Base-by-base conservation (phyloP, 2,888 invertebrate genomes). In the Automeris io region DNA sequence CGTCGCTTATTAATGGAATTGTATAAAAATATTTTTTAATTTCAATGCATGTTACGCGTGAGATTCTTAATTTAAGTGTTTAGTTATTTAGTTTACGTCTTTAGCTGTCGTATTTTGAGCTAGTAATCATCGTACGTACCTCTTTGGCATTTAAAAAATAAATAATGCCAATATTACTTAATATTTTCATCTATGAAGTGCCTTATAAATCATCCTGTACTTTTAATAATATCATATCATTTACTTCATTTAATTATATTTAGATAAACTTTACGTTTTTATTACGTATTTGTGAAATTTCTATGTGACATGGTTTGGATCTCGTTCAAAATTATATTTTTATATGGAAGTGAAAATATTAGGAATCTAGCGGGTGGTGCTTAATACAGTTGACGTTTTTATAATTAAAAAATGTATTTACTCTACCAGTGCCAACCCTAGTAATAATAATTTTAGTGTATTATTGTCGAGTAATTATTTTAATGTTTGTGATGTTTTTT, bases 291-390 rank as follows among this genome's bases (percentile, higher is more conserved):
- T 65, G 61, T 62, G 49, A 54, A 61, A 56, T 54, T 61, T 59
- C 50, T 51, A 42, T 61, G 66, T 62, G 54, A 64, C 60, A 63
- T 55, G 49, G 43, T 72, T 74, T 63, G 70, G 76, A 79, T 77
- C 76, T 79, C 78, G 72, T 61, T 70, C 73, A 70, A 75, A 76
- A 76, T 74, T 76, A 55, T 68, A 60, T 63, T 61, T 60, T 63
- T 55, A 56, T 51, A 48, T 45, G 45, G 42, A 46, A 16, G 7
- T 16, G 16, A 47, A 49, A 57, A 48, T 54, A 53, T 57, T 64
- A 65, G 60, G 52, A 53, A 51, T 61, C 56, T 70, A 69, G 82
- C 79, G 78, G 83, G 76, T 72, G 76, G 81, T 82, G 85, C 85
- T 83, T 82, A 82, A 75, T 52, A 61, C 64, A 58, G 52, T 61